phyloP scores from a whole-genome alignment of 2,797 vertebrate species.

The Aldrovandia affinis region DNA sequence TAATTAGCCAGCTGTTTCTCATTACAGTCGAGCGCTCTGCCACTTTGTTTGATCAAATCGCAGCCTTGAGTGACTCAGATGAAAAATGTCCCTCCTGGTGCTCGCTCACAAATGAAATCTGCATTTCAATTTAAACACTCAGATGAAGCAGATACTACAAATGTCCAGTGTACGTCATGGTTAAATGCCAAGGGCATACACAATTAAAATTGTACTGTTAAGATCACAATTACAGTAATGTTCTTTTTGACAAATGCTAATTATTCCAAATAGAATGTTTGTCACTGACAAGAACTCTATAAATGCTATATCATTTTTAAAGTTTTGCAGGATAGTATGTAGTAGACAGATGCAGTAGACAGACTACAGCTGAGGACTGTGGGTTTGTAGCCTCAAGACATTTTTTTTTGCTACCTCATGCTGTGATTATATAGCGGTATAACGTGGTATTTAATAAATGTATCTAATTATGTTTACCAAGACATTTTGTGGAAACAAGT shows the following conservation, averaged over 20 bases:
- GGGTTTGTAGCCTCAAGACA: no score
- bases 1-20: slow-evolving; percentile 58
- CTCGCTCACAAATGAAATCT: slow-evolving; percentile 55
- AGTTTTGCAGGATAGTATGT: no score
- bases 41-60: slow-evolving; percentile 62
- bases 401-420: no score
- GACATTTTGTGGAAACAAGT: no score
- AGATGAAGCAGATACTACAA: slow-evolving; percentile 43
- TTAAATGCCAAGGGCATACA: not conserved
- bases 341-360: no score
- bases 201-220: slow-evolving; percentile 53
- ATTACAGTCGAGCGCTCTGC: slow-evolving; percentile 62
- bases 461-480: no score
- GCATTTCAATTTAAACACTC: slow-evolving; percentile 63
- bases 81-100: slow-evolving; percentile 64
- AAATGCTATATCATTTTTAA: no score
- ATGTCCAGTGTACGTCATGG: slow-evolving; percentile 44
- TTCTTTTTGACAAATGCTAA: not conserved
- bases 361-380: no score
- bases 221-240: not conserved
- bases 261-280: not conserved
- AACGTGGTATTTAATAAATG: no score
- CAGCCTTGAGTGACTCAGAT: slow-evolving; percentile 73
- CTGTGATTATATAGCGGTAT: no score
- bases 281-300: no score